Conservation (phyloP, 2,797 vertebrate species). For the Stomatorhinus walkeri region DNA sequence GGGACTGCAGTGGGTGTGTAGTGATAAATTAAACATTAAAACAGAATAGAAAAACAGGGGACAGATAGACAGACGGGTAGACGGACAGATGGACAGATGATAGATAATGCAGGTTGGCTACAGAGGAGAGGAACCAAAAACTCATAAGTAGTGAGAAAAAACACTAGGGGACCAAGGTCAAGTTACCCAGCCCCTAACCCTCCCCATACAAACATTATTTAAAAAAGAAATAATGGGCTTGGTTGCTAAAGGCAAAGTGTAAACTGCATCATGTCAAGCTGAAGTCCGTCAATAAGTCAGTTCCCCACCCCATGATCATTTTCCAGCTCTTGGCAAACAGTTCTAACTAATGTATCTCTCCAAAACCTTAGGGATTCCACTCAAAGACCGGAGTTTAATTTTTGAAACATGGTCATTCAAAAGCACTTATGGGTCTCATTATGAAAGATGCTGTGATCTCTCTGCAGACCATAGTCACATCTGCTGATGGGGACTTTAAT, state of each 20-base stretch:
- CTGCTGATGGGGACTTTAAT: not conserved
- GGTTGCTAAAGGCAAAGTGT: not conserved
- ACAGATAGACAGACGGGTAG: not conserved
- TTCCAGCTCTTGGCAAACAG: not conserved
- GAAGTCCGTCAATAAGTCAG: not conserved
- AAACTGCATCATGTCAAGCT: not conserved
- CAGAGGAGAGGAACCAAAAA: not conserved
- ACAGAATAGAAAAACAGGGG: not conserved
- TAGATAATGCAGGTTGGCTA: not conserved
- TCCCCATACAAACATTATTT: not conserved
- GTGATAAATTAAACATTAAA: not conserved
- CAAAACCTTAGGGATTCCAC: not conserved
- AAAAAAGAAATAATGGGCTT: not conserved
- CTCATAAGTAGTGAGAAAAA: not conserved
- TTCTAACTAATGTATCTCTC: not conserved
- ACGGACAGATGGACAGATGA: too few species aligned
- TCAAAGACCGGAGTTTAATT: not conserved
- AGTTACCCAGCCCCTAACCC: not conserved
- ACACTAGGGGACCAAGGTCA: not conserved
- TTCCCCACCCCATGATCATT: not conserved
- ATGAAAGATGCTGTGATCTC: not conserved
- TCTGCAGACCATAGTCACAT: not conserved
- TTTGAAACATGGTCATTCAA: not conserved
- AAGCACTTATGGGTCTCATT: constrained; percentile 10
- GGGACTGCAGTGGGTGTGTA: not conserved